phyloP scores from a whole-genome alignment of 2,113 vertebrate genomes.

The Zosterops lateralis region DNA sequence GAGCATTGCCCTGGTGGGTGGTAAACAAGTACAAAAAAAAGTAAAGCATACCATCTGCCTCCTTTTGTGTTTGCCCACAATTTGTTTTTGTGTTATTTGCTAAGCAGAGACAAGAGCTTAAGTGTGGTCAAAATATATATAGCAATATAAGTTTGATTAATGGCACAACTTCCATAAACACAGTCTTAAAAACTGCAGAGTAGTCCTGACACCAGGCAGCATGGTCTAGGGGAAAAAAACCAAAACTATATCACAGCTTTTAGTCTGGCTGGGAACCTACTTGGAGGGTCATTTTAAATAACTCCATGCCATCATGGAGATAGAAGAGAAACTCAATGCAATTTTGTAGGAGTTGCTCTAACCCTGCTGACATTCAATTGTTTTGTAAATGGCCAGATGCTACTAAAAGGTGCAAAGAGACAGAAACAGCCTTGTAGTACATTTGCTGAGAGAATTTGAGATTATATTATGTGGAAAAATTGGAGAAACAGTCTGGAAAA shows the following conservation, averaged over 20 bases:
- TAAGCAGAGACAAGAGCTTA: neutral
- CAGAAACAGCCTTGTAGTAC: neutral
- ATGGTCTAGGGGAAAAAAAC: neutral
- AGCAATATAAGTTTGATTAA: neutral
- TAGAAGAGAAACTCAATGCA: neutral
- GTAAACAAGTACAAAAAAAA: slow-evolving; percentile 32
- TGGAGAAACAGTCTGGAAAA: neutral
- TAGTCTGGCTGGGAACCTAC: neutral
- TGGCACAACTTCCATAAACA: neutral
- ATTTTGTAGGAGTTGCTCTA: neutral
- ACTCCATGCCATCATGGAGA: neutral
- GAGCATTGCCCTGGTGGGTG: neutral
- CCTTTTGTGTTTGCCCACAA: neutral
- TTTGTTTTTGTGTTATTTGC: neutral
- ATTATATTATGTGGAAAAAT: neutral
- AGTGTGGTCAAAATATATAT: neutral
- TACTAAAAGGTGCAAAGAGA: neutral
- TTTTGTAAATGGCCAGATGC: neutral
- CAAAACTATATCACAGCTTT: neutral
- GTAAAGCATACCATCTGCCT: slow-evolving; percentile 18
- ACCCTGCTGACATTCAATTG: neutral
- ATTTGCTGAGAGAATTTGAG: neutral
- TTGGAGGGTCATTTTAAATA: neutral
- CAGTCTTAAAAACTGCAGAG: neutral
- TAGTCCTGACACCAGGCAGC: neutral